Evolutionary conservation across 2,888 invertebrate species (phyloP), one percentile per base, ranked within the genome.

Genomic region (Leptothorax acervorum): DNA sequence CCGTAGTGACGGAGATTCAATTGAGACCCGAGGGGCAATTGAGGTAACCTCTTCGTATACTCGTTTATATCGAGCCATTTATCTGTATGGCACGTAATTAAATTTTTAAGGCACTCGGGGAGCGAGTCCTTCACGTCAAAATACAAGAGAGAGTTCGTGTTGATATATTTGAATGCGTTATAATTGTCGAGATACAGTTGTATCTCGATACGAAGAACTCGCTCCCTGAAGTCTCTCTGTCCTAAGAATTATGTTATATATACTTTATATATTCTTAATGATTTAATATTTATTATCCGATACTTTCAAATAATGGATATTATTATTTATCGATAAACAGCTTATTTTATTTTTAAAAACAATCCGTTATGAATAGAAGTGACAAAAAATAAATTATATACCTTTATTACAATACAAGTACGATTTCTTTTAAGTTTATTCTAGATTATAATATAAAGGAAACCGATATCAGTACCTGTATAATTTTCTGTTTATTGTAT

Each of bases 1-100:
- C 89, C 73, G 92, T 89, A 74, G 90, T 88, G 18, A 87, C 87
- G 5, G 89, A 90, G 39, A 84, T 92, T 48, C 91, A 92, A 73
- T 86, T 88, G 0, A 85, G 62, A 83, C 88, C 75, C 65, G 88
- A 85, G 55, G 84, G 74, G 84, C 84, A 66, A 60, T 85, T 91
- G 83, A 87, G 83, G 85, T 90, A 91, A 89, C 86, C 85, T 87
- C 62, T 82, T 65, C 57, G 84, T 18, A 39, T 11, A 39, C 15
- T 51, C 42, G 35, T 15, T 66, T 73, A 45, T 15, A 39, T 78
- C 23, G 5, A 6, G 5, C 8, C 15, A 35, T 73, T 74, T 74
- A 60, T 31, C 15, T 51, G 18, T 51, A 31, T 6, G 28, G 15
- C 15, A 4, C 2, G 15, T 28, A 23, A 23, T 55, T 55, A 55